Evolutionary conservation across 2,797 vertebrate species (phyloP).

Genomic region (Spinus olivaceus): DNA sequence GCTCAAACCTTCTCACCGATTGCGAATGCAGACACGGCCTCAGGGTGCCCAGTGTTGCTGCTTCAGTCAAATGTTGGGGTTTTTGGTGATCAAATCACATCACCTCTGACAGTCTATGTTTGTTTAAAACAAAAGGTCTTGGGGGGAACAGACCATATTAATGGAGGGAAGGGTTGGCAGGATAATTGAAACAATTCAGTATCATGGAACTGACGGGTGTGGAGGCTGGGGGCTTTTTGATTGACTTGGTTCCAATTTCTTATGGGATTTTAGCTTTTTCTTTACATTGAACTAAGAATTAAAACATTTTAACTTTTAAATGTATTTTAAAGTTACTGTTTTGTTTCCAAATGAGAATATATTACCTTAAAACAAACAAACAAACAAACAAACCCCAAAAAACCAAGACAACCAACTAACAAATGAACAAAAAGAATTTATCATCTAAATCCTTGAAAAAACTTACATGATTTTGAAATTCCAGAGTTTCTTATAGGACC

Average conservation of each 20-base stretch:
- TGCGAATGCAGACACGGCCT: accelerated
- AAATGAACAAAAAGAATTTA: accelerated
- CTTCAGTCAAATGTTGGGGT: accelerated
- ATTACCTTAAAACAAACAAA: not conserved
- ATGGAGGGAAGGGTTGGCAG: not conserved
- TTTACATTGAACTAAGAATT: not conserved
- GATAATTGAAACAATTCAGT: not conserved
- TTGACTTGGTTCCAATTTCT: not conserved
- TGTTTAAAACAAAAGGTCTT: not conserved
- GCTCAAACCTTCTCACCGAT: not conserved
- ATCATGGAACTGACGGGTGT: not conserved
- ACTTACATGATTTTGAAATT: not conserved
- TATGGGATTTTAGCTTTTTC: not conserved
- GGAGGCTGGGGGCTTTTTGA: not conserved
- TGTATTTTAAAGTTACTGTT: not conserved
- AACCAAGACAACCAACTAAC: not conserved
- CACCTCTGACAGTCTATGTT: not conserved
- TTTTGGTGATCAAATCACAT: not conserved
- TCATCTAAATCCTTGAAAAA: not conserved
- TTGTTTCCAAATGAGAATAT: not conserved
- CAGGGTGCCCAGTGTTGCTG: not conserved
- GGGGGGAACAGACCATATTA: not conserved
- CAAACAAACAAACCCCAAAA: not conserved
- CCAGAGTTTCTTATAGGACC: not conserved
- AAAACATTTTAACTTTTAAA: not conserved